Evolutionary conservation across 2,797 vertebrate species (phyloP), one percentile per base, ranked within the genome.

Genomic region (Ctenochaetus hawaiiensis): DNA sequence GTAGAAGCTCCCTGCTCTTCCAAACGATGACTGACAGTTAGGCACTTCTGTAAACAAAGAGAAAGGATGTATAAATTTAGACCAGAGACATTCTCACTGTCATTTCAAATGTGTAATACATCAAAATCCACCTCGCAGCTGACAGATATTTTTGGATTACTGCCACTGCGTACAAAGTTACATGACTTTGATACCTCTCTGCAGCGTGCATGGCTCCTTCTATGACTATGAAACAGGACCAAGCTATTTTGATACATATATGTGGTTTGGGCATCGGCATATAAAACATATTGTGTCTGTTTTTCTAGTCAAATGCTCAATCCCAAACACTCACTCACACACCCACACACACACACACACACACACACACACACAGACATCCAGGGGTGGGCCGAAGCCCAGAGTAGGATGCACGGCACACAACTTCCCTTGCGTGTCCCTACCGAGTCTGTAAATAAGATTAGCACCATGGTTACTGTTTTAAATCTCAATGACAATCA

Each of bases 21-120:
- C 94, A 77, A 97, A 99, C 0, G 96, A 95, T 53, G 97, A 97
- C 94, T 97, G 97, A 92, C 98, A 99, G 91, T 97, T 98, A 95
- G 98, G 98, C 96, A 99, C 97, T 97, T 99, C 98, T 99, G 95
- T 26, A 88, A 94, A 87, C 39, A 94, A 94, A 87, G 39, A 78
- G 66, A 66, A 67, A 0, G 47, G 37, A 51, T 0, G 13, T 16
- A 12, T 81, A 86, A 52, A 60, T 81, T 91, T 86, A 90, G 83
- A 81, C 47, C 66, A 72, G 68, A 78, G 74, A 59, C 70, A 23
- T 77, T 60, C 66, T 75, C 61, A 23, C 68, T 59, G 65, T 84
- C 78, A 58, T 64, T 84, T 87, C 83, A 77, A 37, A 74, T 65
- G 65, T 64, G 52, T 39, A 53, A 61, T 62, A 37, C 59, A 77